These are phyloP conservation scores for Eueides isabella DNA, from an alignment of 1,140 invertebrate genomes.

Conservation along the genomic window DNA sequence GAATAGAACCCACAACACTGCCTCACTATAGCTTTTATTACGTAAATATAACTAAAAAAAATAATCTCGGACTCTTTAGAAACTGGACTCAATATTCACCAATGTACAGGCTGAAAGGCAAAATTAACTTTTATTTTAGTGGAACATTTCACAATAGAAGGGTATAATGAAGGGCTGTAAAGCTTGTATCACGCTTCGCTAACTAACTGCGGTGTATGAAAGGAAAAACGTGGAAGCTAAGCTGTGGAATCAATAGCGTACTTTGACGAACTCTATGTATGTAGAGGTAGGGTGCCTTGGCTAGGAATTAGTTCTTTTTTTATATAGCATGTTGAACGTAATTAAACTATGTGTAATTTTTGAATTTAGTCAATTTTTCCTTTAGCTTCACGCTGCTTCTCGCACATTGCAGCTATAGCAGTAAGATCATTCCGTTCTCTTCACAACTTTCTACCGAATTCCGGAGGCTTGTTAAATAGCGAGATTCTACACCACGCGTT, in stretches of 20 bases:
- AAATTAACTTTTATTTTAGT: constrained; percentile 15
- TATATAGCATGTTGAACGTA: too few species aligned
- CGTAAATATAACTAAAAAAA: too few species aligned
- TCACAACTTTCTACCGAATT: too few species aligned
- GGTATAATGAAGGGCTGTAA: constrained; percentile 12
- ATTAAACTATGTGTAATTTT: too few species aligned
- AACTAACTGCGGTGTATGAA: constrained; percentile 5
- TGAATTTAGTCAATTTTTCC: too few species aligned
- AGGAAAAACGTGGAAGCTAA: constrained; percentile 5
- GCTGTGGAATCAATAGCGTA: constrained; percentile 9
- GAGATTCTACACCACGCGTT: too few species aligned
- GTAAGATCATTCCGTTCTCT: too few species aligned
- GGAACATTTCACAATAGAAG: constrained; percentile 4
- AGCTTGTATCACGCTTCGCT: constrained; percentile 12
- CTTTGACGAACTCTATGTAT: constrained; percentile 9
- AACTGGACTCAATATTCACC: neutral
- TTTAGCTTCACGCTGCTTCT: too few species aligned
- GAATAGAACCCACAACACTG: too few species aligned
- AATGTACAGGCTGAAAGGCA: neutral
- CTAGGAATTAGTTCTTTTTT: neutral
- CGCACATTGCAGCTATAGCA: too few species aligned
- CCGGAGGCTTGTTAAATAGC: too few species aligned
- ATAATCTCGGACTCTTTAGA: neutral
- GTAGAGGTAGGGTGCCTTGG: neutral
- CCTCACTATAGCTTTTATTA: too few species aligned